Base-by-base conservation (phyloP, 2,888 invertebrate genomes). In the Scaptomyza polygonia region DNA sequence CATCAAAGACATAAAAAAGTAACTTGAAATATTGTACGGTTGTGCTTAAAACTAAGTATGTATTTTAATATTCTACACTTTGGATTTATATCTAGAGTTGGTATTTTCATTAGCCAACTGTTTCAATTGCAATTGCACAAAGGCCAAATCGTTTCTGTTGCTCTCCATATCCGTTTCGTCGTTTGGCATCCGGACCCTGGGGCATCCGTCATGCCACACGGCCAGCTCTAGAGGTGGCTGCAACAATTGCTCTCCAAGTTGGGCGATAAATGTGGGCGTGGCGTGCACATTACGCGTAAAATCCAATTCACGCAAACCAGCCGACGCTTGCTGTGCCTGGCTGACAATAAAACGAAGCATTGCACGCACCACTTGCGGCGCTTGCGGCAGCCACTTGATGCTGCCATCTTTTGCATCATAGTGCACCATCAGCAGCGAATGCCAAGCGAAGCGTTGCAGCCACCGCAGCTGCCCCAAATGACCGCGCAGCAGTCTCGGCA, bases 371-470 rank as follows among this genome's bases (percentile, higher is more conserved):
- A 76, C 69, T 61, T 73, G 80, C 72, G 88, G 70, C 68, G 72
- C 68, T 65, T 86, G 81, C 43, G 80, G 72, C 68, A 73, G 64
- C 85, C 85, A 85, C 69, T 74, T 77, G 68, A 86, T 72, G 70
- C 69, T 69, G n/a, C 88, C 77, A 56, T 76, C 76, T 34, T 47
- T 42, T 36, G 70, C 69, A 62, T 83, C 75, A 45, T 68, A 72
- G 65, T 75, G 72, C 68, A 85, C 76, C 67, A 68, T 72, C 66
- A 88, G 61, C 66, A 70, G 68, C 12, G 84, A 72, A 45, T 88
- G 86, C 85, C 85, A 85, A 7, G 70, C 73, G 44, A 85, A 72
- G 14, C 70, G 67, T n/a, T 65, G 69, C 48, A 85, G 64, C 9
- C 53, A 72, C 57, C 81, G 72, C 57, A 85, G 54, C 51, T 57